Conservation (phyloP, 2,113 vertebrate species). For the Garra rufa region DNA sequence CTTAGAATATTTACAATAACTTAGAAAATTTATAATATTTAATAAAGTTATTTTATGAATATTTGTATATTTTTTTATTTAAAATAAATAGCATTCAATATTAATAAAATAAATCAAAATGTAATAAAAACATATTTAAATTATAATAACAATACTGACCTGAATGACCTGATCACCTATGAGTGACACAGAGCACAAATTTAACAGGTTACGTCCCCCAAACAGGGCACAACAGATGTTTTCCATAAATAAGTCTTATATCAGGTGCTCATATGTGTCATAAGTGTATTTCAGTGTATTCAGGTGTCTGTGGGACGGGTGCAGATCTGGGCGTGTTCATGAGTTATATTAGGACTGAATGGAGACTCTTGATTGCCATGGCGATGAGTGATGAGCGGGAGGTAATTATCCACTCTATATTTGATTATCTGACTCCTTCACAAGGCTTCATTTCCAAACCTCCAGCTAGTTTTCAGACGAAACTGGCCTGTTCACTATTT, state of each 20-base stretch:
- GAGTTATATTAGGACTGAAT: slow-evolving; percentile 42
- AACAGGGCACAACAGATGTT: neutral
- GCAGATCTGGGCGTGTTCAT: neutral
- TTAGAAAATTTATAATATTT: too few relatives aligned
- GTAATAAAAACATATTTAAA: too few relatives aligned
- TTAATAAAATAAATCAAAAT: too few relatives aligned
- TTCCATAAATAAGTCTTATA: neutral
- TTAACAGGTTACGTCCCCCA: neutral
- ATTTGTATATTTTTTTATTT: too few relatives aligned
- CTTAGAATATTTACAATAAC: too few relatives aligned
- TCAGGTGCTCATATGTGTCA: neutral
- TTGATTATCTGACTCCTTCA: slow-evolving; percentile 36
- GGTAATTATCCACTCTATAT: slow-evolving; percentile 44
- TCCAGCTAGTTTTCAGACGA: neutral
- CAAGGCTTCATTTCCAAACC: neutral
- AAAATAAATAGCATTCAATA: too few relatives aligned
- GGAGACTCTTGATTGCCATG: slow-evolving; percentile 37
- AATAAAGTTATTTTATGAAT: too few relatives aligned
- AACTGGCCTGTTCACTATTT: neutral
- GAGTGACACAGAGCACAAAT: neutral
- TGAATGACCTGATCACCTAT: neutral
- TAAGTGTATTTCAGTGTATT: neutral
- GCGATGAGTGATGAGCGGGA: slow-evolving; percentile 39
- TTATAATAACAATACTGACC: too few relatives aligned
- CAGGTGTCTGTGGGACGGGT: neutral